Conservation (phyloP, 2,113 vertebrate species). For the Galeopterus variegatus region DNA sequence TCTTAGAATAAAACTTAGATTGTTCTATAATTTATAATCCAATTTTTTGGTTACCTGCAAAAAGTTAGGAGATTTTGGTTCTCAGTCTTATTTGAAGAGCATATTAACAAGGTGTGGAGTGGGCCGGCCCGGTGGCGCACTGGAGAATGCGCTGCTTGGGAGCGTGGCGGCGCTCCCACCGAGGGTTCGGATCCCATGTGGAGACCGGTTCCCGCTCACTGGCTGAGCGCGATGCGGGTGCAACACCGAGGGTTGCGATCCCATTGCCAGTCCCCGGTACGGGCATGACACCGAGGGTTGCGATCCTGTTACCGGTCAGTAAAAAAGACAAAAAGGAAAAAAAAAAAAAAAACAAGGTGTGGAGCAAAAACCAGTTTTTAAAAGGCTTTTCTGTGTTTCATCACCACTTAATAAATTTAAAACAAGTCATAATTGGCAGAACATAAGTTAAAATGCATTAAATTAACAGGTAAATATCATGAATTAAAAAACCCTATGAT, state of each 20-base stretch:
- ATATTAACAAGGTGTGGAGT: constrained; percentile 9
- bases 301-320: no score
- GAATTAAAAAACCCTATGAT: background rate
- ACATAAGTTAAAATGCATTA: background rate
- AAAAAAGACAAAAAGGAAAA: no score
- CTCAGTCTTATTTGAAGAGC: constrained; percentile 19
- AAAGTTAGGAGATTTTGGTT: background rate
- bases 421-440: background rate
- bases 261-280: no score
- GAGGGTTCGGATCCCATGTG: no score
- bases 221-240: no score
- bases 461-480: background rate
- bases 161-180: no score
- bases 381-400: background rate
- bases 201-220: no score
- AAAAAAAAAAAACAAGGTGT: no score
- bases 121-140: no score
- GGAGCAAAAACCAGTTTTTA: background rate
- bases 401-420: background rate
- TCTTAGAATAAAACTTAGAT: constrained; percentile 17
- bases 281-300: no score
- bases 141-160: no score
- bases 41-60: background rate
- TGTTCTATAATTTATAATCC: background rate
- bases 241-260: no score